These are phyloP conservation scores for Cynocephalus volans DNA, from an alignment of 2,113 vertebrate species.

Conservation along the genomic window DNA sequence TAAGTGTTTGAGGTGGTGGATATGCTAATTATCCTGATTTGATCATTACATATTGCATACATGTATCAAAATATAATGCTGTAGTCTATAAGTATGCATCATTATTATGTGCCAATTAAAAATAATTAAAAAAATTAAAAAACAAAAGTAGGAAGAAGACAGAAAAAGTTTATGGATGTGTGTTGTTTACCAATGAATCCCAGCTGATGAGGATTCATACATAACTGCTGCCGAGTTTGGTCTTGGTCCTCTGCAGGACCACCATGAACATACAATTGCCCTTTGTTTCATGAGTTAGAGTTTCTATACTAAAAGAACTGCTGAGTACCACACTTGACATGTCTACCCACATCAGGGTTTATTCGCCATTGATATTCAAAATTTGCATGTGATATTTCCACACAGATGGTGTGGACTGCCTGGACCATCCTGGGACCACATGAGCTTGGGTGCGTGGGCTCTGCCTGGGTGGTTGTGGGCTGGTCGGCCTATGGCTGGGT, in stretches of 20 bases:
- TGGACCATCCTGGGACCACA: neutral
- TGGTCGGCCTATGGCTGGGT: neutral
- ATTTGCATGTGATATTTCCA: neutral
- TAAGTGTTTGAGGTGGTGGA: too few relatives aligned
- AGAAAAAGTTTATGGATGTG: neutral
- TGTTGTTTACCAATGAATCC: neutral
- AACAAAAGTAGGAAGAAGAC: neutral
- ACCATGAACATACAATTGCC: neutral
- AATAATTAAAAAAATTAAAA: too few relatives aligned
- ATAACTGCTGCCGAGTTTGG: neutral
- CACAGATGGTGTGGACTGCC: neutral
- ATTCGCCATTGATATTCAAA: neutral
- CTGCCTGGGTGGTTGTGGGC: accelerated
- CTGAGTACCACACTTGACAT: neutral
- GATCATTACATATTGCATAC: too few relatives aligned
- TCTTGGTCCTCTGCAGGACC: neutral
- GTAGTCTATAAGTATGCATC: too few relatives aligned
- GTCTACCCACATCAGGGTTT: neutral
- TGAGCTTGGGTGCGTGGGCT: neutral
- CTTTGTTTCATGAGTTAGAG: neutral
- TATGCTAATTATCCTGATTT: too few relatives aligned
- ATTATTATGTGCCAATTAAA: too few relatives aligned
- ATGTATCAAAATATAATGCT: too few relatives aligned
- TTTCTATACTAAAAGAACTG: neutral
- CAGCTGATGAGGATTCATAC: neutral